Evolutionary conservation across 2,797 vertebrate genomes (phyloP).

Genomic region (Gobionotothen gibberifrons): DNA sequence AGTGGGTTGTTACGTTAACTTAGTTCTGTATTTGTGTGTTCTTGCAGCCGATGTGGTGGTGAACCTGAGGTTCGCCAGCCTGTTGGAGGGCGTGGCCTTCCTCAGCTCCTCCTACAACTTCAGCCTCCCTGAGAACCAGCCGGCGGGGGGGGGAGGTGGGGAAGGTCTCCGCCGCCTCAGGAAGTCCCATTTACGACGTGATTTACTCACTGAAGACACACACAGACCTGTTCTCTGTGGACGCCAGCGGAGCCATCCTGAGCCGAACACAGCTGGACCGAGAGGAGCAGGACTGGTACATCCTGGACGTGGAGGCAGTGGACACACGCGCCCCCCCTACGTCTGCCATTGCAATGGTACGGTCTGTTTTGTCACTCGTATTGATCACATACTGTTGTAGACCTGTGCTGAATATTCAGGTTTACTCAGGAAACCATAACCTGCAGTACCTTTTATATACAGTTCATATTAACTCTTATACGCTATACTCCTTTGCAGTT

Average conservation of each 20-base stretch:
- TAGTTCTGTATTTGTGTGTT: not conserved
- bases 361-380: not conserved
- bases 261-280: constrained; percentile 71
- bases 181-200: constrained; percentile 61
- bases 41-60: constrained; percentile 75
- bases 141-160: constrained; percentile 67
- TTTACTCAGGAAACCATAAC: not conserved
- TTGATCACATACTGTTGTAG: not conserved
- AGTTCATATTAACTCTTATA: no score
- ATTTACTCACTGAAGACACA: constrained; percentile 77
- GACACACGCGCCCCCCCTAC: constrained; percentile 79
- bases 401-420: not conserved
- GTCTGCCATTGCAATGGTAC: constrained; percentile 79
- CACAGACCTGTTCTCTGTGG: constrained; percentile 76
- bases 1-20: not conserved
- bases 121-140: constrained; percentile 74
- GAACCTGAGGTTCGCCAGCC: constrained; percentile 62
- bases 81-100: constrained; percentile 74
- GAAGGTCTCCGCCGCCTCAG: constrained; percentile 69
- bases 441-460: no score
- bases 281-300: constrained; percentile 79
- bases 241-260: constrained; percentile 68
- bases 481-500: no score
- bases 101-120: constrained; percentile 80
- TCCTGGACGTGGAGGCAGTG: constrained; percentile 80